These are phyloP conservation scores for Salarias fasciatus DNA, from an alignment of 2,797 vertebrate genomes.

Conservation along the genomic window DNA sequence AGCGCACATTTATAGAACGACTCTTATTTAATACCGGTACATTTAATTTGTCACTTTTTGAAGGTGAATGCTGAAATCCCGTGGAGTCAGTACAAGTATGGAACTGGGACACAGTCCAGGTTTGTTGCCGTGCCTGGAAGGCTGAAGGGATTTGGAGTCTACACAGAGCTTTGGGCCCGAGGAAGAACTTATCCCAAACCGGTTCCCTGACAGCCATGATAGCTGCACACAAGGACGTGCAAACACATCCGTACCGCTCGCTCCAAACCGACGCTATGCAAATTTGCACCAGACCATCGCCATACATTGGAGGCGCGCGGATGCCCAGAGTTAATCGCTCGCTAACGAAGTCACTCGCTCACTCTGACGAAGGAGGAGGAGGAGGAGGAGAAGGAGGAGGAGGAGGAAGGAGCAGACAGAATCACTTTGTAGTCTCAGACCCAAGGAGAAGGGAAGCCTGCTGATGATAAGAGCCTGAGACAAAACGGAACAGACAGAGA, in stretches of 20 bases:
- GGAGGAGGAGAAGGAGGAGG: constrained; percentile 43
- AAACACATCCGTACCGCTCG: not conserved
- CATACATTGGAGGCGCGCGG: constrained; percentile 32
- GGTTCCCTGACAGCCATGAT: constrained; percentile 16
- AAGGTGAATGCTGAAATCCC: not conserved
- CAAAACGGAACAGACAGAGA: constrained; percentile 67
- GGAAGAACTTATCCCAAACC: constrained; percentile 11
- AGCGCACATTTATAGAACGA: not conserved
- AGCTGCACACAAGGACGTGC: constrained; percentile 3
- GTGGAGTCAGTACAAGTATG: not conserved
- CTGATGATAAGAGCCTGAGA: constrained; percentile 68
- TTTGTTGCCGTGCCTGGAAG: constrained; percentile 15
- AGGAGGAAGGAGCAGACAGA: constrained; percentile 45
- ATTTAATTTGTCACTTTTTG: too few species aligned
- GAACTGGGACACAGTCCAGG: constrained; percentile 19
- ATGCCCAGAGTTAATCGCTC: constrained; percentile 40
- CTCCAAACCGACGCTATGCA: too few species aligned
- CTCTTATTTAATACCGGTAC: too few species aligned
- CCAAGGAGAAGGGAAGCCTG: constrained; percentile 64
- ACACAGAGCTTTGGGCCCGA: constrained; percentile 14
- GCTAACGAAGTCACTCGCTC: constrained; percentile 22
- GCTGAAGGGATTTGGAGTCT: constrained; percentile 51
- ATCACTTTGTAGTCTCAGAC: constrained; percentile 69
- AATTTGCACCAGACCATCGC: constrained; percentile 12
- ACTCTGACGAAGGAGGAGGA: constrained; percentile 37